Base-by-base conservation (phyloP, 2,888 invertebrate genomes). In the Thecocarcelia acutangulata region DNA sequence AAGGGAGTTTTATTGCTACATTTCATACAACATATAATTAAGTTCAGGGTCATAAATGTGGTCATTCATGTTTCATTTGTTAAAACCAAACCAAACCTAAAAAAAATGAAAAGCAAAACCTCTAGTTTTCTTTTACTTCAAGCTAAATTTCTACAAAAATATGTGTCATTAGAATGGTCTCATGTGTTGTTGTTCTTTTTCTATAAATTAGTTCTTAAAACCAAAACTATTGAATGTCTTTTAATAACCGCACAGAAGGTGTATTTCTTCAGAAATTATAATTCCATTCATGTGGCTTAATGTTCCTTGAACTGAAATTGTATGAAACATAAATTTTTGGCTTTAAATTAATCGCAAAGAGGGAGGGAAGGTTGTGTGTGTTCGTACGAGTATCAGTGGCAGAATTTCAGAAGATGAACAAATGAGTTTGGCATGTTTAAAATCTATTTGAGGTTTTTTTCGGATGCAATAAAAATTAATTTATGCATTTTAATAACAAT, bases 401-500 rank as follows among this genome's bases (percentile, higher is more conserved):
- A 28, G 44, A 17, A 19, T 28, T 42, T 11, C 17, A 24, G 68
- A 8, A 63, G 42, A 48, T n/a, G 33, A 63, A 66, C 69, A 81
- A 56, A 58, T 64, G 74, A 64, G 50, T 70, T 66, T 78, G 52
- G 64, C 78, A 82, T 74, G 82, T 78, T 70, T 64, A 46, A 70
- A 82, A 82, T 70, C 73, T 70, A 82, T 82, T 78, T 75, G 37
- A 64, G 59, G 33, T 28, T 59, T 59, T 24, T 19, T 48, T 63
- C 21, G 15, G 56, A 40, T 70, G 70, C 78, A 82, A 82, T 82
- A 78, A 83, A 74, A 64, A 72, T 86, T 86, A 88, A 88, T 88
- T 88, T 88, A 88, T 88, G 88, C 88, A 86, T 88, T 88, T 87
- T 88, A 88, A 88, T 88, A 88, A 87, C 83, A 86, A 84, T 74